Evolutionary conservation across 2,888 invertebrate genomes (phyloP), one percentile per base, ranked within the genome.

Genomic region (Lithophane socia): DNA sequence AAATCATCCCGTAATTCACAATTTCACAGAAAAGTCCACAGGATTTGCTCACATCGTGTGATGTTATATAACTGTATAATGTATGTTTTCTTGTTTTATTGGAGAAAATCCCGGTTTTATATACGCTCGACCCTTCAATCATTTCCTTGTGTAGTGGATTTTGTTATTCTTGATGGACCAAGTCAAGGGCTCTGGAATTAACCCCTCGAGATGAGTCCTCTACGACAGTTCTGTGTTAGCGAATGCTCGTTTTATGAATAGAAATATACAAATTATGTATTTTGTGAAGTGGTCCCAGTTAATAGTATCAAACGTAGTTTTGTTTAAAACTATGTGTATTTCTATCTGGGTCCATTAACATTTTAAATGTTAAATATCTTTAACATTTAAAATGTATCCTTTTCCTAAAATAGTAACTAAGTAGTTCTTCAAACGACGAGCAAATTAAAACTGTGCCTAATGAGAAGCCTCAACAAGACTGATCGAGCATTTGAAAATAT

Each of bases 1-100:
- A 82, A 87, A 82, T 85, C 88, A 87, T 82, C 80, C 70, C 75
- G 58, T 77, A 75, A 79, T 85, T 88, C 85, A 87, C 85, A 85
- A 85, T 85, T 88, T 84, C 82, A 87, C 85, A 87, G 78, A 88
- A 74, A 84, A 77, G 77, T 79, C 86, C 74, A 44, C 24, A 58
- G 85, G 87, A 76, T 87, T 87, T 75, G 54, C 72, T 71, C 68
- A 42, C 67, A 61, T 75, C 76, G 79, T 76, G 70, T 66, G 72
- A 73, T 88, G 73, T 73, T 72, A 64, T 80, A 76, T 71, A 63
- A 65, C 56, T 70, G 18, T 52, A 42, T 81, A 75, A 75, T 76
- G 69, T 85, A 82, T 73, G 69, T 78, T 75, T 85, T 78, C 74
- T 80, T 75, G 75, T 82, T 80, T 79, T 84, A 82, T 88, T 82